These are phyloP conservation scores for Chesias legatella DNA, from an alignment of 2,888 invertebrate species.

Conservation along the genomic window DNA sequence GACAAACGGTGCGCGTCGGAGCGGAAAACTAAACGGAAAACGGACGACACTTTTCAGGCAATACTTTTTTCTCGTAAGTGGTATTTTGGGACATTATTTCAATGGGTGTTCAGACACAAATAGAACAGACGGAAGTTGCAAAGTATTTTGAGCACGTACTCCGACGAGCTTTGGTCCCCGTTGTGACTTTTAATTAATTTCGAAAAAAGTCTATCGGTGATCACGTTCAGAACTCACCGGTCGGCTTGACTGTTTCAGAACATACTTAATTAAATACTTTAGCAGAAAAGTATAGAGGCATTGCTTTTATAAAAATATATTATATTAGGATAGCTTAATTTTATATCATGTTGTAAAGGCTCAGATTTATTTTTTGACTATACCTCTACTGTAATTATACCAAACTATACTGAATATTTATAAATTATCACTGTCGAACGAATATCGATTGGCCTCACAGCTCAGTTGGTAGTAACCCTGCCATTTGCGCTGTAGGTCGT, in stretches of 20 bases:
- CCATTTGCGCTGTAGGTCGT: no score
- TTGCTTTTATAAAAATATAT: no score
- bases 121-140: constrained; percentile 50
- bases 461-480: no score
- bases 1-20: constrained; percentile 7
- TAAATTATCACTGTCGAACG: no score
- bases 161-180: constrained; percentile 40
- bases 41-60: constrained; percentile 13
- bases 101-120: constrained; percentile 48
- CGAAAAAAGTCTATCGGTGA: constrained; percentile 58
- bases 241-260: constrained; percentile 16
- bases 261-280: constrained; percentile 21
- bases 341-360: no score
- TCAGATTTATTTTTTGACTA: no score
- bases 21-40: constrained; percentile 18
- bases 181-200: constrained; percentile 69
- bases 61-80: constrained; percentile 23
- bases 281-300: not conserved
- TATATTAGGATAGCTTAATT: no score
- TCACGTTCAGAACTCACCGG: constrained; percentile 42
- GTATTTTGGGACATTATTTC: constrained; percentile 29
- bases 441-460: no score
- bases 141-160: constrained; percentile 71
- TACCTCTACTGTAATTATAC: no score
- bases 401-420: no score